Evolutionary conservation across 2,797 vertebrate species (phyloP).

Genomic region (Pseudotriccus pelzelni): DNA sequence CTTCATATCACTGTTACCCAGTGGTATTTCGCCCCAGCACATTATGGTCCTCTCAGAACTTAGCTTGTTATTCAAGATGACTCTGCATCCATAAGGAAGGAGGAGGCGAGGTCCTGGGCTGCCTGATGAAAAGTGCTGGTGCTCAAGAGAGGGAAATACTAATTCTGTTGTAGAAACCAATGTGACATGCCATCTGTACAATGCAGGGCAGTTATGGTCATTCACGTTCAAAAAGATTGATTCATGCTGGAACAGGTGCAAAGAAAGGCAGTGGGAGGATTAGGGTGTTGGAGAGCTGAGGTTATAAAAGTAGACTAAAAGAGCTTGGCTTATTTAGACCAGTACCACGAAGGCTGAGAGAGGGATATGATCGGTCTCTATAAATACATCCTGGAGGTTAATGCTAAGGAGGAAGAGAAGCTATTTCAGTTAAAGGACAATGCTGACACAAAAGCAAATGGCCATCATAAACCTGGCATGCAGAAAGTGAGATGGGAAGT

Average conservation of each 20-base stretch:
- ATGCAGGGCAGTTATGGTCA: conserved; percentile 33
- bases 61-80: neutral
- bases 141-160: conserved; percentile 1
- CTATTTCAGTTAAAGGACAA: conserved; percentile 66
- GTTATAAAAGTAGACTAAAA: conserved; percentile 59
- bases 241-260: conserved; percentile 67
- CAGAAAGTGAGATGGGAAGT: neutral
- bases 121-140: neutral
- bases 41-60: neutral
- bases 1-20: neutral
- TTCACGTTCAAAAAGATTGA: conserved; percentile 53
- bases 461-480: neutral
- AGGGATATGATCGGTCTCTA: conserved; percentile 55
- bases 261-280: conserved; percentile 45
- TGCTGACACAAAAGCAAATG: conserved; percentile 45
- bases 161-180: conserved; percentile 29
- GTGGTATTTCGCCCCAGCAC: neutral
- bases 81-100: neutral
- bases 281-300: conserved; percentile 17
- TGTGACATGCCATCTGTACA: conserved; percentile 45
- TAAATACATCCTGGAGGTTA: conserved; percentile 63
- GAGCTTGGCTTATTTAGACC: conserved; percentile 55
- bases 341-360: conserved; percentile 39
- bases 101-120: neutral
- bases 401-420: conserved; percentile 61